These are phyloP conservation scores for Drosophila miranda DNA, from an alignment of 1,140 invertebrate species.

Conservation along the genomic window DNA sequence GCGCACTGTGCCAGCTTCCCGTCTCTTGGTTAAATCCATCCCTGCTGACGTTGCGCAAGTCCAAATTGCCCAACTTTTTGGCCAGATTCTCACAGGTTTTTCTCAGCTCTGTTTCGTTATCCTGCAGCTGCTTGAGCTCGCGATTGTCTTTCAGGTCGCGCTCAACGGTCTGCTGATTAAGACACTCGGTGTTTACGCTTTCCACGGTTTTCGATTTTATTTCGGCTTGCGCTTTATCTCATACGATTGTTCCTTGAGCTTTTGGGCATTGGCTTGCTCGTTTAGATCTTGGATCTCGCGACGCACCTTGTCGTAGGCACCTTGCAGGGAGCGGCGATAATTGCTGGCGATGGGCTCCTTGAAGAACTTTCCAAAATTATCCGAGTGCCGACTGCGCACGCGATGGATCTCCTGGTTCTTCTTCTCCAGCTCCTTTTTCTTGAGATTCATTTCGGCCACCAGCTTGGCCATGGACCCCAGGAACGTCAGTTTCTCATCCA, in stretches of 20 bases:
- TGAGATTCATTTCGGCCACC: slow-evolving; percentile 83
- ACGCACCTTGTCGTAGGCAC: slow-evolving; percentile 83
- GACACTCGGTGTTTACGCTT: slow-evolving; percentile 86
- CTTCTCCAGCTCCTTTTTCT: slow-evolving; percentile 84
- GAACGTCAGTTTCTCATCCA: slow-evolving; percentile 68
- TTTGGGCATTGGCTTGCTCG: slow-evolving; percentile 76
- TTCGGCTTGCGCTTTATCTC: slow-evolving; percentile 62
- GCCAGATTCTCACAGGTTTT: slow-evolving; percentile 82
- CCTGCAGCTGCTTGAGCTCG: slow-evolving; percentile 85
- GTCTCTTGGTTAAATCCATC: slow-evolving; percentile 72
- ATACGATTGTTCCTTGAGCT: slow-evolving; percentile 75
- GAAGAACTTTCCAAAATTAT: slow-evolving; percentile 85
- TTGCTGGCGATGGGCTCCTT: slow-evolving; percentile 86
- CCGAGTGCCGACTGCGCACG: slow-evolving; percentile 85
- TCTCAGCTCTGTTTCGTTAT: slow-evolving; percentile 83
- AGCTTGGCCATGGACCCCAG: slow-evolving; percentile 80
- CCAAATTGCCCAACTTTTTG: slow-evolving; percentile 83
- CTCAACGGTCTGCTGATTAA: slow-evolving; percentile 87
- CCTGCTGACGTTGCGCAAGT: slow-evolving; percentile 82
- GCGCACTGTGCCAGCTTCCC: slow-evolving; percentile 82
- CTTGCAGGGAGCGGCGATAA: slow-evolving; percentile 85
- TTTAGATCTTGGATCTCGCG: slow-evolving; percentile 84
- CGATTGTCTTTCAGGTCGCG: slow-evolving; percentile 90
- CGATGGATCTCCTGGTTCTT: slow-evolving; percentile 84
- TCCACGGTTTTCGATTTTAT: slow-evolving; percentile 71